Base-by-base conservation (phyloP, 2,888 invertebrate species). In the Drosophila nigricruria region DNA sequence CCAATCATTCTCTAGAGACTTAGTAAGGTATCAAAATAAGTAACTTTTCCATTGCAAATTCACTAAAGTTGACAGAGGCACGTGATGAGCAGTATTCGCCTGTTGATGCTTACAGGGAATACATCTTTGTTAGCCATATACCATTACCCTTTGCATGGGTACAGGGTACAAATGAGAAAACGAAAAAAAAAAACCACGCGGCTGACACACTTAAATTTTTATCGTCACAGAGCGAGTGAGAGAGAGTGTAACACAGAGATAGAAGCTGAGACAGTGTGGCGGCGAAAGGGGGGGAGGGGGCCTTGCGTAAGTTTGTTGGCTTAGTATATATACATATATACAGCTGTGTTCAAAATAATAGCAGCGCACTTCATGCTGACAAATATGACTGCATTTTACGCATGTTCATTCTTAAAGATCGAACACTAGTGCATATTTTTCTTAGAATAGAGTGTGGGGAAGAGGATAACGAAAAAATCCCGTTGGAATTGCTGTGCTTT, bases 151-250 rank as follows among this genome's bases (percentile, higher is more conserved):
- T 43, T 43, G 5, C 9, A 12, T 5, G 16, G 43, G 23, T 66
- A 40, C 45, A 58, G 36, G 59, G 60, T 59, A 58, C 56, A 62
- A 53, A 25, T 25, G 6, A 25, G 12, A 49, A 25, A 4, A 50
- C 18, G 12, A 49, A 25, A 4, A 50, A 73, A 34, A 34, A 50
- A 53, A 57, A 68, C 49, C 81, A 87, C 81, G 89, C 73, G 84
- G 79, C 59, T 79, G 81, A 69, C 81, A 83, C 63, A 81, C 59
- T 56, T 43, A 30, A 18, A 43, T 40, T 56, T 66, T 68, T 77
- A 50, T 53, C 43, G 50, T 27, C 6, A 5, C 49, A 14, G 38
- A 62, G 50, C 25, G 32, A 53, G 42, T n/a, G 36, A 36, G 10
- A 63, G 23, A 27, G 43, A 59, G 53, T 14, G 61, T 36, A 47